A percentile compares a stretch with the other conserved stretches of the same genome.
phyloP scores from a whole-genome alignment of 2,888 invertebrate genomes.

The Malthinus seriepunctatus region DNA sequence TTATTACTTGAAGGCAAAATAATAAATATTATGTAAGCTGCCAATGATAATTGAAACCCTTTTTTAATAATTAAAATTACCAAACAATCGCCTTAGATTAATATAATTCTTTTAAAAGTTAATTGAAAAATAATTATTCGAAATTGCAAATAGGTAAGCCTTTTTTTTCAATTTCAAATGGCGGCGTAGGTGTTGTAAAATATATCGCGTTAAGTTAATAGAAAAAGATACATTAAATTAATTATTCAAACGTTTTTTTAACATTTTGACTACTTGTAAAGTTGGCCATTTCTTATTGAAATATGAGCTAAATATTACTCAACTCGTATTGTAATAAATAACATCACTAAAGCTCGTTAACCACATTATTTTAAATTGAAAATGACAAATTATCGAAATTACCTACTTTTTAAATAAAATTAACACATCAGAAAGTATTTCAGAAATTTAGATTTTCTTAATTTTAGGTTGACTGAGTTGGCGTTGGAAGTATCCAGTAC shows the following conservation, averaged over 20 bases:
- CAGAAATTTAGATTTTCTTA: no score
- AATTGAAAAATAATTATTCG: constrained; percentile 25
- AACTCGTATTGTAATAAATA: constrained; percentile 25
- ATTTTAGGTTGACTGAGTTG: no score
- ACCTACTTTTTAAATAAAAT: no score
- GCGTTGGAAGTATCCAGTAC: no score
- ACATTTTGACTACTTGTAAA: constrained; percentile 21
- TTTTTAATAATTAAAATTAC: constrained; percentile 4
- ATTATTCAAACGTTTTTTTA: constrained; percentile 20
- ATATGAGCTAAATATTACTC: constrained; percentile 23
- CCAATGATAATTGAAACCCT: constrained; percentile 5
- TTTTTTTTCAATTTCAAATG: constrained; percentile 16
- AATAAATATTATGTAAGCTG: constrained; percentile 4
- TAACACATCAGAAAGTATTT: no score
- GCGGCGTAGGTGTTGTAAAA: constrained; percentile 23
- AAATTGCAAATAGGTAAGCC: constrained; percentile 22
- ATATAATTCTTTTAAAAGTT: constrained; percentile 20
- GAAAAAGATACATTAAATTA: constrained; percentile 25
- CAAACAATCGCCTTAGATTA: constrained; percentile 3
- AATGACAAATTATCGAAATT: constrained; percentile 9
- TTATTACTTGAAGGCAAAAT: constrained; percentile 2
- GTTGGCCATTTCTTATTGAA: constrained; percentile 22
- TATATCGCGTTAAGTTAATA: constrained; percentile 27
- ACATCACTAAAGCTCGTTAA: constrained; percentile 12
- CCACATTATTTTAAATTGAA: constrained; percentile 14